phyloP scores from a whole-genome alignment of 2,113 vertebrate genomes.

The Callorhinus ursinus region DNA sequence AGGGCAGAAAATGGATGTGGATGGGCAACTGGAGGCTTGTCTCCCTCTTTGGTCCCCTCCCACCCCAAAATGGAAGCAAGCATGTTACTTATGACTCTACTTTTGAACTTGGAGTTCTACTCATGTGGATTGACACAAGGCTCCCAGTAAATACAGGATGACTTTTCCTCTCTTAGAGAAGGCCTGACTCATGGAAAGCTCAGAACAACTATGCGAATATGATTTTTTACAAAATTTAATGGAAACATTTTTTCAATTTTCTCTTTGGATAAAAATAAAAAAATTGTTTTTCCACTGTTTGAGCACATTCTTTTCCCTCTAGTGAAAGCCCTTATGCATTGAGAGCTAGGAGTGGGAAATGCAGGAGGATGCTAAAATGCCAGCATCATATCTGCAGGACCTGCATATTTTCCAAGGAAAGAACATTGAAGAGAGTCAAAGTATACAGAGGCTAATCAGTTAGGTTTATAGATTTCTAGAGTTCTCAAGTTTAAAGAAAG shows the following conservation, averaged over 20 bases:
- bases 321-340: not conserved
- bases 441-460: not conserved
- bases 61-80: not conserved
- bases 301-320: not conserved
- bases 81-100: not conserved
- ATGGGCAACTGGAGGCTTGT: not conserved
- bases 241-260: not conserved
- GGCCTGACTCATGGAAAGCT: not conserved
- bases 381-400: not conserved
- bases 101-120: not conserved
- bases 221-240: not conserved
- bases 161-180: not conserved
- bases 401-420: not conserved
- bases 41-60: not conserved
- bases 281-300: not conserved
- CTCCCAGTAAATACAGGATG: not conserved
- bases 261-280: not conserved
- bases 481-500: not conserved
- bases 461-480: not conserved
- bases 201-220: not conserved
- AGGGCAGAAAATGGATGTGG: not conserved
- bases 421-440: not conserved
- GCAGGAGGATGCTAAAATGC: not conserved
- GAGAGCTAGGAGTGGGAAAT: not conserved
- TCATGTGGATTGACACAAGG: not conserved